phyloP scores from a whole-genome alignment of 2,888 invertebrate genomes.

The Drosophila macrospina region DNA sequence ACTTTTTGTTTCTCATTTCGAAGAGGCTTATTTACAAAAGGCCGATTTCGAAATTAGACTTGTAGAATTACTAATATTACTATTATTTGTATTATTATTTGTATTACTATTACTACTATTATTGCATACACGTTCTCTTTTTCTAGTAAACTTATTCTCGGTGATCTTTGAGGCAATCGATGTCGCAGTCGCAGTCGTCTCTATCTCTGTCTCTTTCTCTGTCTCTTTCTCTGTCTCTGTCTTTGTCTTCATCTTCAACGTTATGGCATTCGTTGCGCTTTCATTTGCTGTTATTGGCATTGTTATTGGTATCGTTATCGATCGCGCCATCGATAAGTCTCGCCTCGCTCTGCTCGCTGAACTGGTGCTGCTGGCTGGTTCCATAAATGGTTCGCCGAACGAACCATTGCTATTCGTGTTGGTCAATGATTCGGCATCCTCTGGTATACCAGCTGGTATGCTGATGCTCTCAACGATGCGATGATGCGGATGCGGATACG shows the following conservation, averaged over 20 bases:
- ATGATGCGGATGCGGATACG: slow-evolving; percentile 36
- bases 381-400: slow-evolving; percentile 39
- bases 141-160: slow-evolving; percentile 84
- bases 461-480: slow-evolving; percentile 54
- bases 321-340: not conserved
- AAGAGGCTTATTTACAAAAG: slow-evolving; percentile 82
- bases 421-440: slow-evolving; percentile 70
- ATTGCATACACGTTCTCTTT: slow-evolving; percentile 84
- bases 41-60: slow-evolving; percentile 83
- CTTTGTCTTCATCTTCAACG: slow-evolving; percentile 10
- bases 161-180: slow-evolving; percentile 72
- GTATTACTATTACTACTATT: slow-evolving; percentile 80
- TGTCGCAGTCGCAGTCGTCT: slow-evolving; percentile 30
- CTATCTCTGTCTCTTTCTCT: no score
- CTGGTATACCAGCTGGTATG: slow-evolving; percentile 72
- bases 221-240: no score
- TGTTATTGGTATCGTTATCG: slow-evolving; percentile 39
- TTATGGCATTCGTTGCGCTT: not conserved
- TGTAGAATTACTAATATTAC: slow-evolving; percentile 81
- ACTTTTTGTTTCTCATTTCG: slow-evolving; percentile 80
- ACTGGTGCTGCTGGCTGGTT: slow-evolving; percentile 38
- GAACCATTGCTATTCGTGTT: slow-evolving; percentile 56
- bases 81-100: slow-evolving; percentile 70
- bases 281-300: slow-evolving; percentile 16
- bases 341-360: not conserved